A percentile compares a stretch with the other conserved stretches of the same genome.
Evolutionary conservation across 2,888 invertebrate species (phyloP).

Genomic region (Pseudococcus jackbeardsleyi): DNA sequence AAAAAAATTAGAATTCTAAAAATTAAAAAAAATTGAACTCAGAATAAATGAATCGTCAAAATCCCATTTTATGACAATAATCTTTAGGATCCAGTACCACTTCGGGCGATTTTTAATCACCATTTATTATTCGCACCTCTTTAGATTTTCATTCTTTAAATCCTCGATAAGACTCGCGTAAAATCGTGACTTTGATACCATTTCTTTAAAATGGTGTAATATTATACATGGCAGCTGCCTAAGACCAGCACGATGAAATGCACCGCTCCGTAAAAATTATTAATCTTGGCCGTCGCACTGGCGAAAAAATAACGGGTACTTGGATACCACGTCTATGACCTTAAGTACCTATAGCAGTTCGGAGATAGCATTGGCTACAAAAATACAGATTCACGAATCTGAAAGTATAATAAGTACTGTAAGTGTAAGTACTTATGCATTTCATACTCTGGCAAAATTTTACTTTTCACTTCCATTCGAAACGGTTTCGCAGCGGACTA

Average conservation of each 20-base stretch:
- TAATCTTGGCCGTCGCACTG: not conserved
- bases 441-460: not conserved
- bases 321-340: slow-evolving; percentile 22
- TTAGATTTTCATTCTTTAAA: not conserved
- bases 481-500: not conserved
- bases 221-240: not conserved
- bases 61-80: no score
- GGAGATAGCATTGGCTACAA: not conserved
- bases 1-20: no score
- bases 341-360: not conserved
- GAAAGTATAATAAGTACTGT: not conserved
- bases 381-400: slow-evolving; percentile 39
- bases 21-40: no score
- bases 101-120: no score
- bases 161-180: not conserved
- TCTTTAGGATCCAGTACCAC: no score
- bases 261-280: not conserved
- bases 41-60: no score
- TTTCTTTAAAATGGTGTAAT: not conserved
- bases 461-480: slow-evolving; percentile 46
- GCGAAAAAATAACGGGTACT: not conserved
- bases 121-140: not conserved
- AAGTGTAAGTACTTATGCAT: no score
- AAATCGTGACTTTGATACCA: slow-evolving; percentile 2
- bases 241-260: no score